A percentile compares a stretch with the other conserved stretches of the same genome.
These are phyloP conservation scores for Manacus vitellinus DNA, from an alignment of 2,113 vertebrate species.

Conservation along the genomic window DNA sequence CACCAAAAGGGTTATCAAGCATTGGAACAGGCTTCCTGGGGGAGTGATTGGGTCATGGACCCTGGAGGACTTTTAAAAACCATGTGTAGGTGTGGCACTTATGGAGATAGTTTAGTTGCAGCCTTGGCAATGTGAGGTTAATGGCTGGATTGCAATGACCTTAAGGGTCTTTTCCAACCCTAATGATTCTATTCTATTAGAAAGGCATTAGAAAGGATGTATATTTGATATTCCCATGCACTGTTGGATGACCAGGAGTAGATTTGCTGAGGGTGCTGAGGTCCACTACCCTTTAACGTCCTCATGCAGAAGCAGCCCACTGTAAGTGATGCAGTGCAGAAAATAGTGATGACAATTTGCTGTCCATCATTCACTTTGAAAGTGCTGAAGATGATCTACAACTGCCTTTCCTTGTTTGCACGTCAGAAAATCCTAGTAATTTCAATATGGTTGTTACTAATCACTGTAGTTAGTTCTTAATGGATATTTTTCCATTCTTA, in stretches of 20 bases:
- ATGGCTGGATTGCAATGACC: rapidly evolving
- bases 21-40: background rate
- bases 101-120: background rate
- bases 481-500: slow-evolving; percentile 11
- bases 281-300: background rate
- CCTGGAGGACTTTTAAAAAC: background rate
- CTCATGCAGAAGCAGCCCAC: too few species aligned
- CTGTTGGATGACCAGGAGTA: background rate
- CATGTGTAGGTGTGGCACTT: rapidly evolving
- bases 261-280: background rate
- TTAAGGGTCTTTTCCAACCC: background rate
- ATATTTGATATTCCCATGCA: background rate
- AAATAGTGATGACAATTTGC: background rate
- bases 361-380: background rate
- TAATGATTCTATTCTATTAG: background rate
- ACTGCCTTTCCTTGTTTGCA: background rate
- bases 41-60: background rate
- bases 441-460: background rate
- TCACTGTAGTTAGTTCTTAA: background rate
- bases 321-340: background rate
- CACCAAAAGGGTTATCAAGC: rapidly evolving
- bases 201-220: background rate
- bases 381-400: background rate
- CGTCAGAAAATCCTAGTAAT: background rate
- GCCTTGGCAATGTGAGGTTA: background rate